Conservation (phyloP, 2,888 invertebrate species). For the Laspeyria flexula region DNA sequence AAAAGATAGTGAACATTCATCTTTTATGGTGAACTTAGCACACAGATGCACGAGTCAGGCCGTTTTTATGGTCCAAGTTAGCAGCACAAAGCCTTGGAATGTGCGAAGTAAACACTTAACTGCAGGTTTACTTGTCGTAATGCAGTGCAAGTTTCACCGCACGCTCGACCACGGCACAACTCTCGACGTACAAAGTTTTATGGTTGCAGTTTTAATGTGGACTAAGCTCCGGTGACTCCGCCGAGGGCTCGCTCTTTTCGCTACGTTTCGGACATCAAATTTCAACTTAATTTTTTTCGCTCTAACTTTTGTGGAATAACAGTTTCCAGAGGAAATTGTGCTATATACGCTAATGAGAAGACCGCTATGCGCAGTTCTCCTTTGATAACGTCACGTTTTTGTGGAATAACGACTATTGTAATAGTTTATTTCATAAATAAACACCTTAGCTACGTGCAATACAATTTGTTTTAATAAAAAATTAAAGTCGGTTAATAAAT, state of each 20-base stretch:
- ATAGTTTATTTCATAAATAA: conserved; percentile 23
- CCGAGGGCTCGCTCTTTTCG: conserved; percentile 30
- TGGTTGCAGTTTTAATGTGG: conserved; percentile 73
- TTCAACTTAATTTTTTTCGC: conserved; percentile 46
- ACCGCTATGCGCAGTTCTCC: conserved; percentile 30
- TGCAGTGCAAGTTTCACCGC: conserved; percentile 75
- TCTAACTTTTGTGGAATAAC: conserved; percentile 35
- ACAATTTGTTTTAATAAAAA: not conserved
- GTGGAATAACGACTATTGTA: conserved; percentile 14
- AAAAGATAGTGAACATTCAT: conserved; percentile 51
- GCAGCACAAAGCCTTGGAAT: conserved; percentile 71
- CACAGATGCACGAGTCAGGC: conserved; percentile 58
- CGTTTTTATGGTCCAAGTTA: conserved; percentile 73
- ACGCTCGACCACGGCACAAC: conserved; percentile 68
- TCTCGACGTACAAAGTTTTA: conserved; percentile 65
- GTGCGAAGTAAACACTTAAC: conserved; percentile 83
- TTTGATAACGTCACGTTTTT: conserved; percentile 22
- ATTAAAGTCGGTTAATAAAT: not conserved
- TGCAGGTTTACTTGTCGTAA: conserved; percentile 80
- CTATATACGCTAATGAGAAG: conserved; percentile 42
- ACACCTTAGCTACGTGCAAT: not conserved
- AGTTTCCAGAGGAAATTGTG: conserved; percentile 37
- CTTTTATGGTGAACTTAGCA: conserved; percentile 39
- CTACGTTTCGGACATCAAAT: conserved; percentile 46
- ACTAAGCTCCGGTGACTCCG: conserved; percentile 57